A percentile compares a stretch with the other conserved stretches of the same genome.
phyloP scores from a whole-genome alignment of 2,888 invertebrate species.

The Mantis religiosa region DNA sequence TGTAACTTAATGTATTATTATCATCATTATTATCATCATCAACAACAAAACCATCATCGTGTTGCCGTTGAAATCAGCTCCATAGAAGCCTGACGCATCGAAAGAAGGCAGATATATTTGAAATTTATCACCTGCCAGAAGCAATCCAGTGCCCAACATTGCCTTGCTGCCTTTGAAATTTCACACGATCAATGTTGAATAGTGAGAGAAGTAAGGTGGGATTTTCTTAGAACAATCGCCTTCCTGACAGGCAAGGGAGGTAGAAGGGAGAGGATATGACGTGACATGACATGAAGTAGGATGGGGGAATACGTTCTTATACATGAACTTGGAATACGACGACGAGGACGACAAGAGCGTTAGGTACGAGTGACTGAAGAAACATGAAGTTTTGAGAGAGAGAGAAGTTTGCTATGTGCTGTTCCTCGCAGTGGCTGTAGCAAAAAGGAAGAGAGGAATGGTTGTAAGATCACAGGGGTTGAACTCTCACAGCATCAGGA shows the following conservation, averaged over 20 bases:
- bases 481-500: not conserved
- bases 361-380: slow-evolving; percentile 14
- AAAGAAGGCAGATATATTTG: not conserved
- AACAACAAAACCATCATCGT: too few relatives aligned
- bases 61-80: too few relatives aligned
- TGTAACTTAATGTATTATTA: too few relatives aligned
- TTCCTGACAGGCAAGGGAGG: slow-evolving; percentile 4
- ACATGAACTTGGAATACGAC: slow-evolving; percentile 16
- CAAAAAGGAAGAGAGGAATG: not conserved
- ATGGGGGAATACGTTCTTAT: slow-evolving; percentile 5
- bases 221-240: slow-evolving; percentile 19
- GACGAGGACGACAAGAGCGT: slow-evolving; percentile 3
- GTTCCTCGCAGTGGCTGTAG: not conserved
- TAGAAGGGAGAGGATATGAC: not conserved
- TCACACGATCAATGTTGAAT: slow-evolving; percentile 17
- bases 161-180: not conserved
- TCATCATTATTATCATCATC: too few relatives aligned
- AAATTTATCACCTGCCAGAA: not conserved
- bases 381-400: slow-evolving; percentile 10
- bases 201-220: not conserved
- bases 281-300: slow-evolving; percentile 3
- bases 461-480: not conserved
- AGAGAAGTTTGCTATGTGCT: not conserved
- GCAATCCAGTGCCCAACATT: not conserved
- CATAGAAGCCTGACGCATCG: too few relatives aligned